These are phyloP conservation scores for Myiozetetes cayanensis DNA, from an alignment of 2,113 vertebrate genomes.

Conservation along the genomic window DNA sequence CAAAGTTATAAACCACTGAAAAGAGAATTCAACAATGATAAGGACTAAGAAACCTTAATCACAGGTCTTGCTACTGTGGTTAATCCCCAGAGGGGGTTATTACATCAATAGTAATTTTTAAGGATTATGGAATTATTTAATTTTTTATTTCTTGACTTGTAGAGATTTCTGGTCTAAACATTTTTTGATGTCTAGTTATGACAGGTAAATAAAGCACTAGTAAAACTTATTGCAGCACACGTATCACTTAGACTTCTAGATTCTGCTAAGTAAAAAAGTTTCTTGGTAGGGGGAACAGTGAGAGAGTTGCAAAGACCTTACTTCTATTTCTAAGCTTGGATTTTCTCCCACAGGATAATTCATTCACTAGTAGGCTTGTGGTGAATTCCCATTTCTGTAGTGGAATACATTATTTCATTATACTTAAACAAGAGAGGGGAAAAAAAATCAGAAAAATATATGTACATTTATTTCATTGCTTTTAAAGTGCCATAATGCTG, in stretches of 20 bases:
- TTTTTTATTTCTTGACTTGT: slow-evolving; percentile 19
- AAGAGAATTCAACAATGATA: slow-evolving; percentile 27
- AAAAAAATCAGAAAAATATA: neutral
- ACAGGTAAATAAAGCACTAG: neutral
- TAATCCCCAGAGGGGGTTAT: slow-evolving; percentile 19
- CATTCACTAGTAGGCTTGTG: neutral
- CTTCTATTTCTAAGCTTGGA: neutral
- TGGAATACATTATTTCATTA: neutral
- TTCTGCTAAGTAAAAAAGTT: neutral
- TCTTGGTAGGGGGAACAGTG: neutral
- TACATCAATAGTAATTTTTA: slow-evolving; percentile 33
- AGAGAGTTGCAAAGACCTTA: neutral
- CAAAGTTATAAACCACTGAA: slow-evolving; percentile 22
- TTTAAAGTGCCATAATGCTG: neutral
- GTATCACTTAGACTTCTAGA: neutral
- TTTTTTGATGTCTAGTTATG: slow-evolving; percentile 18
- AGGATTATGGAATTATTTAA: slow-evolving; percentile 15
- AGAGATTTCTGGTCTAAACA: slow-evolving; percentile 1
- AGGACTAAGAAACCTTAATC: slow-evolving; percentile 35
- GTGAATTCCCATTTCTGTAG: neutral
- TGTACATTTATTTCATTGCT: neutral
- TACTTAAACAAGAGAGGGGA: neutral
- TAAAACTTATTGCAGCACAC: neutral
- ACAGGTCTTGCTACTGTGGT: neutral
- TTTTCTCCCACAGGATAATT: neutral